phyloP scores from a whole-genome alignment of 2,113 vertebrate species.

The Mastomys natalensis region DNA sequence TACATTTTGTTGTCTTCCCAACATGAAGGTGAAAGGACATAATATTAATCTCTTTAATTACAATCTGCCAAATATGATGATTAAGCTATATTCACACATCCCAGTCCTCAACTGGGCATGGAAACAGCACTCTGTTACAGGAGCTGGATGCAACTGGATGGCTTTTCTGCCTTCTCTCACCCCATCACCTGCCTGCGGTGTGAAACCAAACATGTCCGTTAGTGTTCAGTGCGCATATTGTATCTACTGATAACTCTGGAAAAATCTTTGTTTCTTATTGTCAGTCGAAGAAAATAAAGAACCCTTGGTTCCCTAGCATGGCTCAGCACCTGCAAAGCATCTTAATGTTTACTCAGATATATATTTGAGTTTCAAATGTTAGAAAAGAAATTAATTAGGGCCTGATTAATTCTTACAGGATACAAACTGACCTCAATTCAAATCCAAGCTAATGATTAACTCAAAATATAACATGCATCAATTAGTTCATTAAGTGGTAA shows the following conservation, averaged over 20 bases:
- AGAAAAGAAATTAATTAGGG: slow-evolving; percentile 48
- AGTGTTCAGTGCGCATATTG: neutral
- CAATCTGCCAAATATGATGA: slow-evolving; percentile 58
- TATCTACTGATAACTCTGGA: neutral
- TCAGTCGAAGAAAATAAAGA: neutral
- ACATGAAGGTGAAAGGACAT: slow-evolving; percentile 38
- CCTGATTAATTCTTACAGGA: slow-evolving; percentile 14
- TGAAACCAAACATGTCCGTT: neutral
- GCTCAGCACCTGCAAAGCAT: neutral
- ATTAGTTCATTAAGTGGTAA: slow-evolving; percentile 13
- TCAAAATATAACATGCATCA: slow-evolving; percentile 29
- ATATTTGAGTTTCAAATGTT: slow-evolving; percentile 22
- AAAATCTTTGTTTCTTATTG: neutral
- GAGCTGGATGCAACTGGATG: neutral
- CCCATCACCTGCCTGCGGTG: neutral
- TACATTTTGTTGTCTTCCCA: slow-evolving; percentile 6
- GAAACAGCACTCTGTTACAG: neutral
- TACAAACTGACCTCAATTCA: slow-evolving; percentile 35
- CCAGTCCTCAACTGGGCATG: neutral
- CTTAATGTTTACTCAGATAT: slow-evolving; percentile 22
- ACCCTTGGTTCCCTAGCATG: neutral
- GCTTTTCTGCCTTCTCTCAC: neutral
- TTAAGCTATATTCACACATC: neutral
- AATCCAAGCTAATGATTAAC: slow-evolving; percentile 49
- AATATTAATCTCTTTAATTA: slow-evolving; percentile 73